Conservation (phyloP, 2,113 vertebrate genomes). For the Lophotis ruficrista region DNA sequence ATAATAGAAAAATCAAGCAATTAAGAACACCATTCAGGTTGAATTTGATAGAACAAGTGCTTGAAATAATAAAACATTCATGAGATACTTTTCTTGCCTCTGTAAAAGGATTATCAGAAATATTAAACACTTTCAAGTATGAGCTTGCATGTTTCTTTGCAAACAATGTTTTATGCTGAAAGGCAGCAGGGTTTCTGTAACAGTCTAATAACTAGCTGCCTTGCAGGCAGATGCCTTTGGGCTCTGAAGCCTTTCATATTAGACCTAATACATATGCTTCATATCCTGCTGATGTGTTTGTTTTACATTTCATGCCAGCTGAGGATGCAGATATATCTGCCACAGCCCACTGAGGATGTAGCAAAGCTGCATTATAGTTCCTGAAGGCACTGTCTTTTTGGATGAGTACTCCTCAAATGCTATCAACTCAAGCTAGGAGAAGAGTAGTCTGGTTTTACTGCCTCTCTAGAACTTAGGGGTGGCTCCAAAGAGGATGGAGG, state of each 20-base stretch:
- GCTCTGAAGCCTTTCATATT: not conserved
- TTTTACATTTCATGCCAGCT: not conserved
- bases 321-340: not conserved
- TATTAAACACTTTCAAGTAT: not conserved
- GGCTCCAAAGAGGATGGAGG: not conserved
- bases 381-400: not conserved
- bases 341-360: not conserved
- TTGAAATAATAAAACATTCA: not conserved
- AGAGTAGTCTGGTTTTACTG: not conserved
- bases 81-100: not conserved
- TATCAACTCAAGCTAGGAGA: not conserved
- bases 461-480: not conserved
- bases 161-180: not conserved
- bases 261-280: not conserved
- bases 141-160: not conserved
- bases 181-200: not conserved
- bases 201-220: not conserved
- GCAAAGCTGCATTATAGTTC: not conserved
- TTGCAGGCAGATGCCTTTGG: not conserved
- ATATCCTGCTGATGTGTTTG: not conserved
- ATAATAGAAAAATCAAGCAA: not conserved
- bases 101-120: not conserved
- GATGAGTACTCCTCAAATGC: not conserved
- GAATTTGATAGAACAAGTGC: not conserved
- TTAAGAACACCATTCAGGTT: not conserved